These are phyloP conservation scores for Phyllotis vaccarum DNA, from an alignment of 2,797 vertebrate species.

Conservation along the genomic window DNA sequence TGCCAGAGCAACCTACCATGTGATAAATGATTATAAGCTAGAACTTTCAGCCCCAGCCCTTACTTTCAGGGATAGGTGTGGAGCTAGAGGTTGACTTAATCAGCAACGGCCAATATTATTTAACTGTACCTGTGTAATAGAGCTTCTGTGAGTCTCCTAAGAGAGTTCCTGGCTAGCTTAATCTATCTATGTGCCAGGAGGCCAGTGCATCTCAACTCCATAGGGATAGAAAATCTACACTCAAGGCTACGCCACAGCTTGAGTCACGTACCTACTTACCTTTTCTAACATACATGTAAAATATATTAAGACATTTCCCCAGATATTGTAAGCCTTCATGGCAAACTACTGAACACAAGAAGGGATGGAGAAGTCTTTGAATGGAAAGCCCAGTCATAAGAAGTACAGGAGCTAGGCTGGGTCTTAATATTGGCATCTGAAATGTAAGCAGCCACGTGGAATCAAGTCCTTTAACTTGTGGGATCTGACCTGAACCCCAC, in stretches of 20 bases:
- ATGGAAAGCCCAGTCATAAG: not conserved
- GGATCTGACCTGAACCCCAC: not conserved
- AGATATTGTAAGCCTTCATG: not conserved
- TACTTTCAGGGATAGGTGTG: not conserved
- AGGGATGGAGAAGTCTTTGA: not conserved
- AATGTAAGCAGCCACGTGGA: not conserved
- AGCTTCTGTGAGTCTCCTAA: not conserved
- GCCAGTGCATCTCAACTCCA: not conserved
- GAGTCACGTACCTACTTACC: not conserved
- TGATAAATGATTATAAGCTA: not conserved
- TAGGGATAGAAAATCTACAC: not conserved
- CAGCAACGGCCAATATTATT: not conserved
- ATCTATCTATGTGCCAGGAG: not conserved
- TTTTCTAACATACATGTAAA: not conserved
- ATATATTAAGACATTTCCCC: not conserved
- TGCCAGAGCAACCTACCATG: not conserved
- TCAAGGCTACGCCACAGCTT: not conserved
- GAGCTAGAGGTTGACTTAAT: not conserved
- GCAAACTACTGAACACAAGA: not conserved
- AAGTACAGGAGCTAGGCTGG: not conserved
- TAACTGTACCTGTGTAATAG: not conserved
- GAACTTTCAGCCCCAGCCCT: not conserved
- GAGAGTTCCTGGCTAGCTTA: not conserved
- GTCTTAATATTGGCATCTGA: not conserved
- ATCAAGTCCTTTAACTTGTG: not conserved